Evolutionary conservation across 2,888 invertebrate genomes (phyloP).

Genomic region (Amphipyra tragopoginis): DNA sequence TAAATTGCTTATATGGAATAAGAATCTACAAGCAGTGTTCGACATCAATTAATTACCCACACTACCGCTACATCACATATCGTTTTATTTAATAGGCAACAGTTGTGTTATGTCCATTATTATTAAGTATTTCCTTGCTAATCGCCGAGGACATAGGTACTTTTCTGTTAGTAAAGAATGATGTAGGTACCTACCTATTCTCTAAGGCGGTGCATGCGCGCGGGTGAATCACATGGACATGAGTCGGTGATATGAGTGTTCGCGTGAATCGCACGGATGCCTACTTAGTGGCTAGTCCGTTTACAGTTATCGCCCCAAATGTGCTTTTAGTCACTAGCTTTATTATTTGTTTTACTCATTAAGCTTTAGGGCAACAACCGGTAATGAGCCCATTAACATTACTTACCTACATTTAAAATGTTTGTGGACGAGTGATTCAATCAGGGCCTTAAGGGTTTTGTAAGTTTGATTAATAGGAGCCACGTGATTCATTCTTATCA

Average conservation of each 20-base stretch:
- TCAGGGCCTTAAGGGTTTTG: background rate
- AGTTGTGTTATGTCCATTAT: too few species aligned
- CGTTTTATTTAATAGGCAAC: too few species aligned
- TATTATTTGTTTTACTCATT: conserved; percentile 64
- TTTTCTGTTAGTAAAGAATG: too few species aligned
- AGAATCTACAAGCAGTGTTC: too few species aligned
- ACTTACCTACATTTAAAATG: conserved; percentile 29
- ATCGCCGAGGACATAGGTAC: too few species aligned
- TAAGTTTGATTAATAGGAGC: background rate
- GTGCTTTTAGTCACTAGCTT: conserved; percentile 67
- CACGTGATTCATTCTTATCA: too few species aligned
- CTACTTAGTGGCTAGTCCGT: conserved; percentile 43
- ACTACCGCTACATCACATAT: too few species aligned
- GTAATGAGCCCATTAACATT: conserved; percentile 58
- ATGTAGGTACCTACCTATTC: too few species aligned
- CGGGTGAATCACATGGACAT: conserved; percentile 64
- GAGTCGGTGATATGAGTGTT: conserved; percentile 61
- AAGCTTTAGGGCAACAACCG: conserved; percentile 65
- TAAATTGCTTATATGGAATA: too few species aligned
- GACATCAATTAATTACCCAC: too few species aligned
- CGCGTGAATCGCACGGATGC: conserved; percentile 42
- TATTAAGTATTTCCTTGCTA: too few species aligned
- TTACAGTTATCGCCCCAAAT: conserved; percentile 74
- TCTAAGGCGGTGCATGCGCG: conserved; percentile 19
- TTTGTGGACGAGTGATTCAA: conserved; percentile 4